phyloP scores from a whole-genome alignment of 1,140 invertebrate species.

The Drosophila suzukii region DNA sequence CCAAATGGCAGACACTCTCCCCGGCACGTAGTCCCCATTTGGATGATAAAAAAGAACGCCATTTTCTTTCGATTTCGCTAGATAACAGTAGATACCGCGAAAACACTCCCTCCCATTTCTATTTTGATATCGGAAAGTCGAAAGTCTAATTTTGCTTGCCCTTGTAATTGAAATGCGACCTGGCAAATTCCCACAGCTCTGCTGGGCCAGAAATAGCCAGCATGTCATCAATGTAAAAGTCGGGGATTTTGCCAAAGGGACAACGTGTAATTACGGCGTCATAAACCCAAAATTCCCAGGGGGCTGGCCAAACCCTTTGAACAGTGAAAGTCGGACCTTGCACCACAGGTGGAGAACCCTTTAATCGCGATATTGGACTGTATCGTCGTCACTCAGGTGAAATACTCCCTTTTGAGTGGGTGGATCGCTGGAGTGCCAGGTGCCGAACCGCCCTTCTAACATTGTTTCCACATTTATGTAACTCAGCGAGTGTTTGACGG shows the following conservation, averaged over 20 bases:
- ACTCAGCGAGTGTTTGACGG: slow-evolving; percentile 2
- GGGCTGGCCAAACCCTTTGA: slow-evolving; percentile 29
- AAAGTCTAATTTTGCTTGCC: slow-evolving; percentile 72
- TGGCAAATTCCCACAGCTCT: slow-evolving; percentile 50
- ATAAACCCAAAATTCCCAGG: slow-evolving; percentile 34
- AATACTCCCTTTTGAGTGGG: slow-evolving; percentile 26
- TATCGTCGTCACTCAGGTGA: slow-evolving; percentile 16
- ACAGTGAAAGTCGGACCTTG: slow-evolving; percentile 50
- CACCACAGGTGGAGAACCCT: slow-evolving; percentile 29
- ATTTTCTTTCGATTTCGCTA: slow-evolving; percentile 57
- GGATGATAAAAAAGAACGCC: slow-evolving; percentile 36
- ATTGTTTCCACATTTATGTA: slow-evolving; percentile 29
- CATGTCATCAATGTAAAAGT: slow-evolving; percentile 68
- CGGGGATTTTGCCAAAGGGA: slow-evolving; percentile 28
- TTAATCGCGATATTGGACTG: neutral
- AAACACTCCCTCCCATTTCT: slow-evolving; percentile 3
- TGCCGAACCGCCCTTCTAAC: slow-evolving; percentile 8
- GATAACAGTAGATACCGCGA: slow-evolving; percentile 60
- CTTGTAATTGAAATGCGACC: slow-evolving; percentile 68
- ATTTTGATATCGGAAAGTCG: slow-evolving; percentile 63
- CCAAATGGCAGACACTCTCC: slow-evolving; percentile 41
- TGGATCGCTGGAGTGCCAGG: slow-evolving; percentile 22
- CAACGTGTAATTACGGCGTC: slow-evolving; percentile 37
- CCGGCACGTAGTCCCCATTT: slow-evolving; percentile 57
- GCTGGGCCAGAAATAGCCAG: slow-evolving; percentile 60